Evolutionary conservation across 1,140 invertebrate genomes (phyloP), one percentile per base, ranked within the genome.

Genomic region (Acarapis woodi): DNA sequence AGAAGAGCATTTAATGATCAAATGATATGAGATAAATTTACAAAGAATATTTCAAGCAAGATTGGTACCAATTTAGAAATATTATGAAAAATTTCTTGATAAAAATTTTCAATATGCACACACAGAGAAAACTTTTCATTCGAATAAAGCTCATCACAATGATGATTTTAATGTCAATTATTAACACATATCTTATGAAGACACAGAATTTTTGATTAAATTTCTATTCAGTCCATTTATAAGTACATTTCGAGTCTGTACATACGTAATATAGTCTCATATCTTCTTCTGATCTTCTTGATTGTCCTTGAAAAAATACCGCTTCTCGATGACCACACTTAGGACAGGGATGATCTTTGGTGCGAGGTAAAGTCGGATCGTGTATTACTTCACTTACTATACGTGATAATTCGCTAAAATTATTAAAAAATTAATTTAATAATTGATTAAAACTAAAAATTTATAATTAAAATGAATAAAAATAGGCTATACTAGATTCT

Each of bases 211-310:
- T n/a, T n/a, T 26, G n/a, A 26, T 6, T 26, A n/a, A 26, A 26
- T 26, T 6, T 37, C 69, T 62, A 96, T 63, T 96, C 90, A 40
- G 88, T 96, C 88, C 88, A 97, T 47, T 85, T 64, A 55, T 97
- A 85, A 41, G 71, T 71, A 56, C 90, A 97, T 51, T 78, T 75
- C 22, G 65, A 62, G 55, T 77, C 79, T 1, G 82, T 88, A 53
- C 90, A 99, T 1, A 97, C 90, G 56, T 97, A 99, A 57, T 99
- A 99, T 16, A 99, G 64, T 60, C 83, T 69, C 90, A 99, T 97
- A 57, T 94, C 87, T 52, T 97, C 88, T 63, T 96, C 87, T 51
- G 85, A 83, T 51, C 83, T 65, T 48, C 80, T 62, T 6, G 82
- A 90, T 55, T 94, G 83, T 1, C 80, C 77, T 62, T 87, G 79